phyloP scores from a whole-genome alignment of 2,888 invertebrate species.

The Neoascia interrupta region DNA sequence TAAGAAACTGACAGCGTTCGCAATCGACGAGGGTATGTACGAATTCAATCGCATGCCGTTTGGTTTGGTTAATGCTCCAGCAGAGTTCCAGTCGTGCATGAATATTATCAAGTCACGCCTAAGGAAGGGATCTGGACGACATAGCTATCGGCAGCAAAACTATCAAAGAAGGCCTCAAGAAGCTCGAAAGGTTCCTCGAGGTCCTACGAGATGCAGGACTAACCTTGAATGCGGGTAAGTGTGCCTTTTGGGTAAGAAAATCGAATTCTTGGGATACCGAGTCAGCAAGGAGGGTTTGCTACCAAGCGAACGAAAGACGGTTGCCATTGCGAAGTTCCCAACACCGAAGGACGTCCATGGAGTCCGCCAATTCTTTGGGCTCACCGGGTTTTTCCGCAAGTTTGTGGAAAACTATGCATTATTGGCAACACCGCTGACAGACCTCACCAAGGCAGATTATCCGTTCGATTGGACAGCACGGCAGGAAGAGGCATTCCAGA shows the following conservation, averaged over 20 bases:
- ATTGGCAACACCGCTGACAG: neutral
- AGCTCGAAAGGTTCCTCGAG: too few relatives aligned
- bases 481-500: neutral
- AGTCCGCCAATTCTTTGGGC: neutral
- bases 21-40: neutral
- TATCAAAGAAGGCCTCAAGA: too few relatives aligned
- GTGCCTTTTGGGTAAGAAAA: too few relatives aligned
- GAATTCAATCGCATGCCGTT: neutral
- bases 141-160: too few relatives aligned
- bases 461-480: neutral
- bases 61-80: neutral
- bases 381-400: neutral
- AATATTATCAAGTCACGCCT: neutral
- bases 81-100: neutral
- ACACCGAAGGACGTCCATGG: neutral
- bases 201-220: neutral
- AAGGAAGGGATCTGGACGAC: too few relatives aligned
- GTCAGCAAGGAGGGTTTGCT: neutral
- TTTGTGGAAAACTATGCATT: constrained; percentile 2
- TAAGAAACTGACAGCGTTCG: too few relatives aligned
- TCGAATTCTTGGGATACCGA: neutral
- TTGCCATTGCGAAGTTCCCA: neutral
- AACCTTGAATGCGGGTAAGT: neutral
- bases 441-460: constrained; percentile 1
- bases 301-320: neutral